Conservation (phyloP, 2,888 invertebrate genomes). For the Pogonocherus hispidulus region DNA sequence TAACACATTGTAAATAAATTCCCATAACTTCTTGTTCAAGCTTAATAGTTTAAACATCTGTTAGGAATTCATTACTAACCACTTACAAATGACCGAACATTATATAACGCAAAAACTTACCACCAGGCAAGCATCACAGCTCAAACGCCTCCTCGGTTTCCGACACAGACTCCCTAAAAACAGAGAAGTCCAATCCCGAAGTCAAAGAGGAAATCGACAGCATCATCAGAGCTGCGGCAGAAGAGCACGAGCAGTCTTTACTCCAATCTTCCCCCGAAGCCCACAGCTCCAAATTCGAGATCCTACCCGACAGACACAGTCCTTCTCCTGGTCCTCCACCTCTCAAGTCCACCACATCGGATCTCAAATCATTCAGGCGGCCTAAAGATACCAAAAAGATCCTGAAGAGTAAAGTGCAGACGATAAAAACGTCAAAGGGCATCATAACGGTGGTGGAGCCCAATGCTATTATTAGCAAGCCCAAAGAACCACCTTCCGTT, state of each 20-base stretch:
- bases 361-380: slow-evolving; percentile 49
- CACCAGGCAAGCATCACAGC: slow-evolving; percentile 44
- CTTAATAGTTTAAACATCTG: no score
- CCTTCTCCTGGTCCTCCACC: not conserved
- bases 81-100: no score
- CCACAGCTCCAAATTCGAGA: not conserved
- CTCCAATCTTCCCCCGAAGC: slow-evolving; percentile 17
- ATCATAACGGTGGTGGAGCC: slow-evolving; percentile 54
- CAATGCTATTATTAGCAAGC: slow-evolving; percentile 38
- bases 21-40: no score
- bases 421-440: slow-evolving; percentile 57
- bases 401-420: slow-evolving; percentile 52
- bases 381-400: slow-evolving; percentile 44
- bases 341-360: slow-evolving; percentile 16
- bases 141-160: slow-evolving; percentile 13
- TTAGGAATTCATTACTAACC: no score
- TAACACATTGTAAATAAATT: no score
- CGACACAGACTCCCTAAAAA: slow-evolving; percentile 20
- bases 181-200: slow-evolving; percentile 42
- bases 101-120: slow-evolving; percentile 23
- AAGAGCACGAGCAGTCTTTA: slow-evolving; percentile 62
- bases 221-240: slow-evolving; percentile 64
- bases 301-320: not conserved
- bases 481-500: slow-evolving; percentile 17
- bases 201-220: slow-evolving; percentile 61